Conservation (phyloP, 2,113 vertebrate genomes). For the Crotophaga sulcirostris region DNA sequence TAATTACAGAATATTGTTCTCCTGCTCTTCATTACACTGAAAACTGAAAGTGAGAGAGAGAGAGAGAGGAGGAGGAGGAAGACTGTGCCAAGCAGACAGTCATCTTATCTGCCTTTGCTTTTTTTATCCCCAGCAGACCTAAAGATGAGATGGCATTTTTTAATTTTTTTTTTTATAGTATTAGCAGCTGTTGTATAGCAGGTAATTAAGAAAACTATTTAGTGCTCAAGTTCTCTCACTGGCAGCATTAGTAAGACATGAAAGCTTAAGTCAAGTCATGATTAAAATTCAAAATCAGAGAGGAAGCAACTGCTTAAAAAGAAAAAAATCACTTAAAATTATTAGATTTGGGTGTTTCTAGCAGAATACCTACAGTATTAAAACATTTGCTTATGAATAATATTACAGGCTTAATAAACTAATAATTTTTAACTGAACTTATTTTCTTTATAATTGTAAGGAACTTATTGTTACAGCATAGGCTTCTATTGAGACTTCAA, state of each 20-base stretch:
- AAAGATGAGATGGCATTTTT: slow-evolving; percentile 80
- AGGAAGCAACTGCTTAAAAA: slow-evolving; percentile 43
- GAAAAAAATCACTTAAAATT: slow-evolving; percentile 26
- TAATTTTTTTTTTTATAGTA: neutral
- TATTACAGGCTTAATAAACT: neutral
- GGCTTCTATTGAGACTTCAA: neutral
- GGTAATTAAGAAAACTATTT: slow-evolving; percentile 76
- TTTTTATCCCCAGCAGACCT: slow-evolving; percentile 70
- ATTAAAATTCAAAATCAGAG: slow-evolving; percentile 69
- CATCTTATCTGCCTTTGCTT: slow-evolving; percentile 58
- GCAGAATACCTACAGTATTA: slow-evolving; percentile 13
- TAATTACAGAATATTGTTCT: slow-evolving; percentile 99
- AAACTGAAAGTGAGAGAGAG: slow-evolving; percentile 77
- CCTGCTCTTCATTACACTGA: slow-evolving; percentile 90
- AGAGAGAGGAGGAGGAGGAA: slow-evolving; percentile 53
- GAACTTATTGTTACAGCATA: neutral
- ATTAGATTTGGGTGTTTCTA: neutral
- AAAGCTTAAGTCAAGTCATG: slow-evolving; percentile 60
- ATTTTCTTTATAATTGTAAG: neutral
- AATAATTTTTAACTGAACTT: neutral
- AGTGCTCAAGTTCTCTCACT: slow-evolving; percentile 71
- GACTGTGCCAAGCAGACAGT: slow-evolving; percentile 75
- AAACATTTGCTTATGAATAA: neutral
- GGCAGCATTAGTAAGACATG: slow-evolving; percentile 67
- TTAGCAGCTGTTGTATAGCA: slow-evolving; percentile 75